These are phyloP conservation scores for Phasia obesa DNA, from an alignment of 2,888 invertebrate species.

Conservation along the genomic window DNA sequence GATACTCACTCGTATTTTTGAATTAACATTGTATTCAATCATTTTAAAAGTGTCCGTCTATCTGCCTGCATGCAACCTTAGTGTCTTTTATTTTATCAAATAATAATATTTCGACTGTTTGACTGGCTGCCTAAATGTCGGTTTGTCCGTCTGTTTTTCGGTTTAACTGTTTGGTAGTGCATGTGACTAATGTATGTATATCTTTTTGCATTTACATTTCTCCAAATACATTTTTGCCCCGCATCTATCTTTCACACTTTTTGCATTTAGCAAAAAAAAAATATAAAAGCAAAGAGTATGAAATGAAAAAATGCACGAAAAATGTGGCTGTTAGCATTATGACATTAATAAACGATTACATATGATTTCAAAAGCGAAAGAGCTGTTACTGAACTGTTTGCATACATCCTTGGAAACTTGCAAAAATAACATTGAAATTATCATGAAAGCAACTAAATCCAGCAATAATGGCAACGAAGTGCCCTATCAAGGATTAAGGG, in stretches of 20 bases:
- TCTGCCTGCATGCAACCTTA: conserved; percentile 43
- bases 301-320: conserved; percentile 37
- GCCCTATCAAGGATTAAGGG: neutral
- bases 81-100: conserved; percentile 23
- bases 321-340: conserved; percentile 65
- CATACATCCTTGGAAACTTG: conserved; percentile 13
- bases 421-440: neutral
- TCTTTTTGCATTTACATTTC: conserved; percentile 22
- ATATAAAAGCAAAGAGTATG: neutral
- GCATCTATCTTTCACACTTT: conserved; percentile 67
- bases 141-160: neutral
- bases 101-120: conserved; percentile 7
- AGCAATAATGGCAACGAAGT: neutral
- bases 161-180: conserved; percentile 2
- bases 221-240: conserved; percentile 38
- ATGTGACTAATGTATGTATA: conserved; percentile 1
- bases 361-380: conserved; percentile 53
- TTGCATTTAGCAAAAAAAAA: conserved; percentile 43
- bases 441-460: neutral
- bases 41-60: conserved; percentile 58
- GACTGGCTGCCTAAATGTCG: conserved; percentile 3
- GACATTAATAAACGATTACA: conserved; percentile 70
- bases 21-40: conserved; percentile 64
- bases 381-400: neutral
- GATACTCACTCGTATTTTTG: conserved; percentile 59